phyloP scores from a whole-genome alignment of 2,113 vertebrate genomes.

The Lichenostomus cassidix region DNA sequence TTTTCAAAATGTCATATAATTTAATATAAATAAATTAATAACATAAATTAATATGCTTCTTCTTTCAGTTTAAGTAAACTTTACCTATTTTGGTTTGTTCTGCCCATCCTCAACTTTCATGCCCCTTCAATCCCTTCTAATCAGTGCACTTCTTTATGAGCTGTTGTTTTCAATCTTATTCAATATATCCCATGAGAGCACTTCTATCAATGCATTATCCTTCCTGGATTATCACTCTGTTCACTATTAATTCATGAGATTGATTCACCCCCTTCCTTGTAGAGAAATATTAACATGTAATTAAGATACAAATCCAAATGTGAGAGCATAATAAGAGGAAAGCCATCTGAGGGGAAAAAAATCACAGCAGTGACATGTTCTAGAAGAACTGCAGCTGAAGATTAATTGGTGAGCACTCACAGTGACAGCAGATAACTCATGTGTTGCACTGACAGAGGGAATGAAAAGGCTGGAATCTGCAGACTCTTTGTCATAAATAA shows the following conservation, averaged over 20 bases:
- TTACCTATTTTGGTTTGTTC: neutral
- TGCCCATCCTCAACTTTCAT: neutral
- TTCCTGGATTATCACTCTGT: slow-evolving; percentile 38
- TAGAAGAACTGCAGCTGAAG: slow-evolving; percentile 37
- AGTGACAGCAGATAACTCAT: slow-evolving; percentile 35
- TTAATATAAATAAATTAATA: neutral
- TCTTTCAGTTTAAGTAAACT: neutral
- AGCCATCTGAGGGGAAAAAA: slow-evolving; percentile 31
- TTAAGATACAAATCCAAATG: slow-evolving; percentile 46
- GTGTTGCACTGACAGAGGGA: slow-evolving; percentile 2
- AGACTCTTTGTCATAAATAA: slow-evolving; percentile 10
- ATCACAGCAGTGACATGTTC: slow-evolving; percentile 17
- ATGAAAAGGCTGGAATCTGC: slow-evolving; percentile 10
- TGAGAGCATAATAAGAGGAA: slow-evolving; percentile 41
- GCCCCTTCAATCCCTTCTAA: neutral
- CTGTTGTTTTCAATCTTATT: slow-evolving; percentile 38
- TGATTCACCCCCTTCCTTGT: slow-evolving; percentile 9
- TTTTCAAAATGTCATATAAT: neutral
- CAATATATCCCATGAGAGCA: slow-evolving; percentile 2
- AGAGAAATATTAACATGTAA: slow-evolving; percentile 40
- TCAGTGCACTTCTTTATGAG: slow-evolving; percentile 16
- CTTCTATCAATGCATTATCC: slow-evolving; percentile 40
- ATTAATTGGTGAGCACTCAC: slow-evolving; percentile 49
- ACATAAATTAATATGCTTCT: neutral
- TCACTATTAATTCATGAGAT: slow-evolving; percentile 47